These are phyloP conservation scores for Mastomys natalensis DNA, from an alignment of 2,113 vertebrate species.

Conservation along the genomic window DNA sequence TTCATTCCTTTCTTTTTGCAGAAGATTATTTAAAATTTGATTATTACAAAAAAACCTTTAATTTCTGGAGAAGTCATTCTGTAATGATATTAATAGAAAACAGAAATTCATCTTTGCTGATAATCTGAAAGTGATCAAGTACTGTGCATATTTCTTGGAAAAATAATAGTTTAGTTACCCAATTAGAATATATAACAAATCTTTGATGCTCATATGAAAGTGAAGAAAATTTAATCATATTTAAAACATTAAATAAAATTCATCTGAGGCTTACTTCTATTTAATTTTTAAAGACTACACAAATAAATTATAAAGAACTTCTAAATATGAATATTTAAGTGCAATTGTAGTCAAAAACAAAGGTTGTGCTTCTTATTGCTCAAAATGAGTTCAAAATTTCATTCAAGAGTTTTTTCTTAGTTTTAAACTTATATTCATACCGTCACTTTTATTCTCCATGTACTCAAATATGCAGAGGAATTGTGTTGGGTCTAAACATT, in stretches of 20 bases:
- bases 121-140: neutral
- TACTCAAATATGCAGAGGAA: neutral
- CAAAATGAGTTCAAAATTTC: neutral
- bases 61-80: neutral
- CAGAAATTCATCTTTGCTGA: neutral
- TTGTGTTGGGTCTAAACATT: constrained; percentile 13
- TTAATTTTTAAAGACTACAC: neutral
- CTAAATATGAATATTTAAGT: neutral
- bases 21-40: neutral
- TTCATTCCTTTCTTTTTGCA: no score
- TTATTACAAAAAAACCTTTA: constrained; percentile 15
- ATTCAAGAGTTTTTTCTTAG: neutral
- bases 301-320: constrained; percentile 31
- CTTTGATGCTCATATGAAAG: neutral
- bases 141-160: neutral
- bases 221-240: constrained; percentile 1
- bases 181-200: neutral
- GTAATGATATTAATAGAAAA: neutral
- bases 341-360: neutral
- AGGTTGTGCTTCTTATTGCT: neutral
- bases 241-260: neutral
- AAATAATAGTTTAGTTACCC: neutral
- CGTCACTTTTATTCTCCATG: neutral
- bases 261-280: neutral
- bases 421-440: constrained; percentile 28